These are phyloP conservation scores for Eumaeus atala DNA, from an alignment of 1,140 invertebrate species.

Conservation along the genomic window DNA sequence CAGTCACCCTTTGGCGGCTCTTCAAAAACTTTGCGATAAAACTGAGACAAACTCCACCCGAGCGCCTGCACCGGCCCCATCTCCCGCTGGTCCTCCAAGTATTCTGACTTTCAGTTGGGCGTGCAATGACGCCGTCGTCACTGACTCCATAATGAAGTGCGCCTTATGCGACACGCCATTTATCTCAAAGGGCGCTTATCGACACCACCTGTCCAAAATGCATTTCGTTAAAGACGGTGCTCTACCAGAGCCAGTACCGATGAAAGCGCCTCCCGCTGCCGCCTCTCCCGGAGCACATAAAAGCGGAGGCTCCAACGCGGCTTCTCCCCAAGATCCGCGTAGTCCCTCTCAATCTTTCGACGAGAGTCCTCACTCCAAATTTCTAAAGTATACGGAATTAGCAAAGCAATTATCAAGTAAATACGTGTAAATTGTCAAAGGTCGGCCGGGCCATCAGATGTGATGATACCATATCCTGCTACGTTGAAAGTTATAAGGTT, in stretches of 20 bases:
- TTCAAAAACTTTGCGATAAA: slow-evolving; percentile 96
- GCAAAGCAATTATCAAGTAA: slow-evolving; percentile 97
- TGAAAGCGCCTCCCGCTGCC: slow-evolving; percentile 68
- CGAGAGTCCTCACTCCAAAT: slow-evolving; percentile 96
- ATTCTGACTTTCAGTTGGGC: slow-evolving; percentile 95
- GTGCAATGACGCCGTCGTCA: slow-evolving; percentile 92
- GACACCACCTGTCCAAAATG: slow-evolving; percentile 97
- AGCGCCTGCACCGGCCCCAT: slow-evolving; percentile 58
- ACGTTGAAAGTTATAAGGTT: slow-evolving; percentile 65
- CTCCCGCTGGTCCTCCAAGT: slow-evolving; percentile 81
- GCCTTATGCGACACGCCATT: slow-evolving; percentile 97
- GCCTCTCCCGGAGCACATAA: slow-evolving; percentile 64
- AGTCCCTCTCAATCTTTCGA: slow-evolving; percentile 81
- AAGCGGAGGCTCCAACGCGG: slow-evolving; percentile 67
- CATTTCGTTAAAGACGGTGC: slow-evolving; percentile 96
- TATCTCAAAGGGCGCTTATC: slow-evolving; percentile 96
- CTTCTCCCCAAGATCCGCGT: slow-evolving; percentile 73
- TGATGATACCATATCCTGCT: slow-evolving; percentile 75
- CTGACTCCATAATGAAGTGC: slow-evolving; percentile 94
- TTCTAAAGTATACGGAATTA: slow-evolving; percentile 96
- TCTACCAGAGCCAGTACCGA: slow-evolving; percentile 81
- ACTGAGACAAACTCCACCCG: slow-evolving; percentile 82
- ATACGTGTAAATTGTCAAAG: slow-evolving; percentile 80
- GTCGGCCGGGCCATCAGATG: slow-evolving; percentile 48
- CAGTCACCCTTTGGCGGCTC: slow-evolving; percentile 91